These are phyloP conservation scores for Dipodomys stephensi DNA, from an alignment of 2,113 vertebrate species.

Conservation along the genomic window DNA sequence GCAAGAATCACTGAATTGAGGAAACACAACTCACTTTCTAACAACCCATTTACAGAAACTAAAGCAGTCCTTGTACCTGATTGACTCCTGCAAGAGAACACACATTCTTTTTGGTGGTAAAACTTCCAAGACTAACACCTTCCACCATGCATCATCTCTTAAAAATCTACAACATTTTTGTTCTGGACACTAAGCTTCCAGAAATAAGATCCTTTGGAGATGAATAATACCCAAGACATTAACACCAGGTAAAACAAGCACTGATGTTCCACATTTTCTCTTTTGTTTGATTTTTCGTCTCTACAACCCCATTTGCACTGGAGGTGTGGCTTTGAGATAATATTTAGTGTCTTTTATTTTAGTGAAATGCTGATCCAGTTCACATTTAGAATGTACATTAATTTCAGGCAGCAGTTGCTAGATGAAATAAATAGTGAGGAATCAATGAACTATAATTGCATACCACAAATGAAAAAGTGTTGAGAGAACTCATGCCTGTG, in stretches of 20 bases:
- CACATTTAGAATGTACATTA: background rate
- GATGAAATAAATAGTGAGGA: background rate
- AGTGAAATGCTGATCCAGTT: background rate
- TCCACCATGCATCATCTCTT: background rate
- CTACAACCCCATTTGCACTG: background rate
- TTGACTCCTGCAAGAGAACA: background rate
- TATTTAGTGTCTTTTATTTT: constrained; percentile 5
- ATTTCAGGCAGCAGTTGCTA: background rate
- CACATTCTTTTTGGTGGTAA: no score
- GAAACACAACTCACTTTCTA: background rate
- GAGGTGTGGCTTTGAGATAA: background rate
- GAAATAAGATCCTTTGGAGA: background rate
- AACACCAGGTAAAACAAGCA: background rate
- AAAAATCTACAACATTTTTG: background rate
- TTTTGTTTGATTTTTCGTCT: background rate
- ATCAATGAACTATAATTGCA: background rate
- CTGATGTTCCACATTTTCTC: background rate
- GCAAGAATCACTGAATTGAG: background rate
- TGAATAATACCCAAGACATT: no score
- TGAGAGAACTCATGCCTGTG: background rate
- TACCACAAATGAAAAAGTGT: background rate
- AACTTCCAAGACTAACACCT: no score
- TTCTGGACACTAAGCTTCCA: background rate
- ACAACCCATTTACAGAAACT: background rate
- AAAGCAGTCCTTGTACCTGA: background rate